Conservation (phyloP, 2,113 vertebrate species). For the Urocynchramus pylzowi region DNA sequence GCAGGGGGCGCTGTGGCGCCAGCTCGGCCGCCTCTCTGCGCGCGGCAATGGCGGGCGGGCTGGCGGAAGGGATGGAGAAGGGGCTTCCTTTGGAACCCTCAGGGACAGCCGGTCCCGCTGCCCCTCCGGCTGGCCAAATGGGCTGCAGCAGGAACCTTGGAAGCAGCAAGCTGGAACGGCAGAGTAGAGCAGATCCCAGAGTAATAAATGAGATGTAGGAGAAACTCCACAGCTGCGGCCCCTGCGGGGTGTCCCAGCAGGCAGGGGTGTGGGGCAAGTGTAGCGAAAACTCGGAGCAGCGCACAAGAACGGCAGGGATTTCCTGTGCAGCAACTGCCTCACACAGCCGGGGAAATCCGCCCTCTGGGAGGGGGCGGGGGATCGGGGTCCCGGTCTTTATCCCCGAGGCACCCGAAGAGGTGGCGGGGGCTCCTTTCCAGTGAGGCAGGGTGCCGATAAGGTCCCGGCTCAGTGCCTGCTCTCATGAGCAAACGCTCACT, state of each 20-base stretch:
- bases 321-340: background rate
- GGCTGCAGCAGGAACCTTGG: background rate
- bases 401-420: background rate
- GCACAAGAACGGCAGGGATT: background rate
- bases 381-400: accelerated
- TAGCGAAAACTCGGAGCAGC: background rate
- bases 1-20: background rate
- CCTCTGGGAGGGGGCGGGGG: accelerated
- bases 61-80: background rate
- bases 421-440: background rate
- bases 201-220: background rate
- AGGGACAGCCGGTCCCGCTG: background rate
- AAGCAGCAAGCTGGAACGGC: background rate
- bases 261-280: accelerated
- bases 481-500: background rate
- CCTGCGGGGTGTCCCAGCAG: accelerated
- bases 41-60: background rate
- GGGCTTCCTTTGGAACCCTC: background rate
- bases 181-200: accelerated
- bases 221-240: background rate
- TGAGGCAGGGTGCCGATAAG: accelerated
- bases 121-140: background rate
- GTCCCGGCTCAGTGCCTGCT: background rate
- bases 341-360: accelerated
- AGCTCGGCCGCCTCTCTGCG: background rate